phyloP scores from a whole-genome alignment of 1,140 invertebrate genomes.

The Dinothrombium tinctorium region DNA sequence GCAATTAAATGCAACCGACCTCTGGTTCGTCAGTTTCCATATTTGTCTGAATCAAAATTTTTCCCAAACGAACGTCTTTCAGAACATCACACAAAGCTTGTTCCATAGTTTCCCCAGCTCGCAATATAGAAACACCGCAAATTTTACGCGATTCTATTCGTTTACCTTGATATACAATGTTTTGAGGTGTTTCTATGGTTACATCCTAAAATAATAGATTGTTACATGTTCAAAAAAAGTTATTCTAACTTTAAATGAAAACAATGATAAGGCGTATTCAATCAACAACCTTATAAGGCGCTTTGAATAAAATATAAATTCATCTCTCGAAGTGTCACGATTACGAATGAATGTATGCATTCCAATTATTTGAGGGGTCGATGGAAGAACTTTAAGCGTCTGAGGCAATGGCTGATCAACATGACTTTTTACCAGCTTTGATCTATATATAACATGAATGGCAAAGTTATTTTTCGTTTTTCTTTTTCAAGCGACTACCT shows the following conservation, averaged over 20 bases:
- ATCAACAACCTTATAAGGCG: slow-evolving; percentile 83
- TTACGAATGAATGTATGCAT: slow-evolving; percentile 78
- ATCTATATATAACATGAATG: slow-evolving; percentile 19
- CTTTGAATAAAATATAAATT: slow-evolving; percentile 98
- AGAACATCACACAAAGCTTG: slow-evolving; percentile 90
- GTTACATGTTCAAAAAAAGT: neutral
- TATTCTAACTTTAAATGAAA: slow-evolving; percentile 49
- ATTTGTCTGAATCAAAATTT: slow-evolving; percentile 97
- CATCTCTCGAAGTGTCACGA: slow-evolving; percentile 70
- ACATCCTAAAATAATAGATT: slow-evolving; percentile 28
- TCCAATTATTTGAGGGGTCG: slow-evolving; percentile 52
- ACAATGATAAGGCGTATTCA: slow-evolving; percentile 73
- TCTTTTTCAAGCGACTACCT: slow-evolving; percentile 23
- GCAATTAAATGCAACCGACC: slow-evolving; percentile 14
- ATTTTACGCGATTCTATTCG: slow-evolving; percentile 61
- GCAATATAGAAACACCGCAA: slow-evolving; percentile 88
- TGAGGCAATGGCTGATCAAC: slow-evolving; percentile 58
- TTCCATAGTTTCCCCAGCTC: slow-evolving; percentile 95
- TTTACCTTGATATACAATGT: slow-evolving; percentile 56
- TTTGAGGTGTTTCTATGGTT: slow-evolving; percentile 65
- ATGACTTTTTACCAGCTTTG: slow-evolving; percentile 55
- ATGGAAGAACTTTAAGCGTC: slow-evolving; percentile 55
- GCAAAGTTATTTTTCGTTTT: neutral
- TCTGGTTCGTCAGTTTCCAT: slow-evolving; percentile 65
- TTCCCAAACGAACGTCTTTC: slow-evolving; percentile 90